These are phyloP conservation scores for Cinara cedri DNA, from an alignment of 2,888 invertebrate genomes.

Conservation along the genomic window DNA sequence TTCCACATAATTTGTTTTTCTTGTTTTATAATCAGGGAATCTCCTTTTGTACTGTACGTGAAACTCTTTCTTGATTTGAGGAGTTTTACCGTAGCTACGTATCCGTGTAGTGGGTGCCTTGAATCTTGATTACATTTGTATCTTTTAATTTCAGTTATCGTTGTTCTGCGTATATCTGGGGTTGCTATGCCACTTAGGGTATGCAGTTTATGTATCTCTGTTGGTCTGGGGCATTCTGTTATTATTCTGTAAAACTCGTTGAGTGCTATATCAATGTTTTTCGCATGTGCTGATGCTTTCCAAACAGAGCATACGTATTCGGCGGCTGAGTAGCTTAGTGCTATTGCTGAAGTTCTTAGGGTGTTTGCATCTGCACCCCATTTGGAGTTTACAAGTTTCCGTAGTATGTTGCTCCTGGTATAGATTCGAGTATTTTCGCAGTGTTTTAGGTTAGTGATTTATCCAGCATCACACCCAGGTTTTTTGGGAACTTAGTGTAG, in stretches of 20 bases:
- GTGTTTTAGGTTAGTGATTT: background rate
- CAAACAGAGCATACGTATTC: constrained; percentile 5
- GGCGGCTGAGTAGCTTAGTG: constrained; percentile 5
- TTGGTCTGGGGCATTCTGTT: too few relatives aligned
- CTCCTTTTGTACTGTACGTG: background rate
- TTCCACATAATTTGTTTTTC: background rate
- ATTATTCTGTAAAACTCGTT: too few relatives aligned
- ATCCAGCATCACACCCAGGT: background rate
- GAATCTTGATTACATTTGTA: background rate
- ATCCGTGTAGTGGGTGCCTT: background rate
- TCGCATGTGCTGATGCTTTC: too few relatives aligned
- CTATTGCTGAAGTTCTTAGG: constrained; percentile 11
- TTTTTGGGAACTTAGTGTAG: too few relatives aligned
- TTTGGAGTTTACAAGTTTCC: constrained; percentile 2
- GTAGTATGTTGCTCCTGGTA: too few relatives aligned
- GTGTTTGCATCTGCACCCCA: constrained; percentile 15
- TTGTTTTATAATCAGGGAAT: background rate
- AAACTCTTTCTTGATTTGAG: background rate
- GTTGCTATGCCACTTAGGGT: too few relatives aligned
- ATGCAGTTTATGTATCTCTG: too few relatives aligned
- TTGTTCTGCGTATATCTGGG: too few relatives aligned
- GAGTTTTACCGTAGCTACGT: background rate
- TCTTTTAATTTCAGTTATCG: too few relatives aligned
- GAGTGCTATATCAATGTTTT: too few relatives aligned
- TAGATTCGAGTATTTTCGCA: too few relatives aligned